phyloP scores from a whole-genome alignment of 2,888 invertebrate genomes.

The Adelphocoris suturalis region DNA sequence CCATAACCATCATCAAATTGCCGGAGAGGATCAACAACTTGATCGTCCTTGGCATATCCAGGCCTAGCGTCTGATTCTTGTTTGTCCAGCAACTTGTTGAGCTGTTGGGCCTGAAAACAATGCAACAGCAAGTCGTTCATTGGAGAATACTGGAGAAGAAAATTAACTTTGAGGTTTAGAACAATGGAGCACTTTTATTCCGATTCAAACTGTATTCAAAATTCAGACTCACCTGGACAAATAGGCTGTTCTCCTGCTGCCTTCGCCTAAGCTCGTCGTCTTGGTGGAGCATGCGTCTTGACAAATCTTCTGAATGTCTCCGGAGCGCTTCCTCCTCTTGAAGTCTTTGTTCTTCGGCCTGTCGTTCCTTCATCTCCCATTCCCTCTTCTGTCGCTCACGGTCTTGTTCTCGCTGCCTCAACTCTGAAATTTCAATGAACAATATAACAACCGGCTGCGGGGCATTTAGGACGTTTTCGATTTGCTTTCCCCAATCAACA shows the following conservation, averaged over 20 bases:
- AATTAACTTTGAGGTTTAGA: too few relatives aligned
- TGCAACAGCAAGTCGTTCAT: background rate
- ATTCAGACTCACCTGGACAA: conserved; percentile 85
- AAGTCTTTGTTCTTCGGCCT: conserved; percentile 88
- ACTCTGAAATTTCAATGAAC: conserved; percentile 79
- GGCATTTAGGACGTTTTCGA: too few relatives aligned
- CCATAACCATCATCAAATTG: conserved; percentile 53
- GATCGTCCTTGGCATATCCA: conserved; percentile 18
- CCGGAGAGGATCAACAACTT: conserved; percentile 38
- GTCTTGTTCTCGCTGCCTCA: conserved; percentile 91
- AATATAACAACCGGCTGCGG: too few relatives aligned
- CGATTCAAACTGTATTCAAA: too few relatives aligned
- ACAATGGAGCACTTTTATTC: too few relatives aligned
- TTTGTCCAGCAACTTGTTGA: conserved; percentile 70
- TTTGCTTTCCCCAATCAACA: too few relatives aligned
- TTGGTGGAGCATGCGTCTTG: conserved; percentile 86
- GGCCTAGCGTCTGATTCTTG: conserved; percentile 58
- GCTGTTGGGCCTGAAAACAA: conserved; percentile 65
- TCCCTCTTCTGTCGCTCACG: conserved; percentile 91
- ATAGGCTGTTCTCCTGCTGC: conserved; percentile 92
- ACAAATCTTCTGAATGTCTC: conserved; percentile 88
- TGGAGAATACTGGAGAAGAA: background rate
- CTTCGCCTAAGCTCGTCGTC: conserved; percentile 91
- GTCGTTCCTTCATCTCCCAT: conserved; percentile 90
- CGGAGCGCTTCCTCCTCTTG: conserved; percentile 84